Evolutionary conservation across 1,140 invertebrate genomes (phyloP), one percentile per base, ranked within the genome.

Genomic region (Anthonomus grandis): DNA sequence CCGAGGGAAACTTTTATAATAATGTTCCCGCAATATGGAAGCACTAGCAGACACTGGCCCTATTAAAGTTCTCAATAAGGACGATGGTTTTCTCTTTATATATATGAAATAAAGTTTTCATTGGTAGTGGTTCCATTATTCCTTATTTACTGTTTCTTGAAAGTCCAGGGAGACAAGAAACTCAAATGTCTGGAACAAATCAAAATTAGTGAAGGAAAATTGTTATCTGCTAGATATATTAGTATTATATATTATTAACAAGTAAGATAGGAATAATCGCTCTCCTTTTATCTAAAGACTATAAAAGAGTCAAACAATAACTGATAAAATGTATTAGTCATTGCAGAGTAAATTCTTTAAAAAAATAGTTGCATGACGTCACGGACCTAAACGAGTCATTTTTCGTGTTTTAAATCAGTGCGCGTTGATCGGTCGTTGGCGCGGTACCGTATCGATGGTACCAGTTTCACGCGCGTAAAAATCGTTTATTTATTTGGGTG

Each of bases 321-420:
- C n/a, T n/a, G n/a, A n/a, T n/a, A n/a, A n/a, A n/a, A n/a, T n/a
- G 31, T 12, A 13, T 34, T 34, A 12, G 10, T 3, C 10, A 10
- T 34, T 34, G 31, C 31, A 12, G 10, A 12, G 10, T 34, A 12
- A 12, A 34, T 34, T 12, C 10, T 13, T 12, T 13, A 3, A 10
- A 3, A 2, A 10, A 10, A 31, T 31, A 31, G n/a, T 31, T n/a
- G n/a, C 27, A 9, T 8, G n/a, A 31, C 27, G 8, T 31, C n/a
- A 8, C 27, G 8, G 27, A 17, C 38, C 27, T 31, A 31, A 31
- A 31, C 27, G n/a, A n/a, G n/a, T n/a, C n/a, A n/a, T n/a, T n/a
- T n/a, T n/a, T n/a, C n/a, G 38, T 24, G 22, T 45, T 24, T 45
- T 45, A 10, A 45, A 45, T 45, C 42, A 45, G 42, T 45, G n/a